Evolutionary conservation across 92 coral and sea anemone species (phyloP), one percentile per base, ranked within the genome.

Genomic region (Desmophyllum pertusum): DNA sequence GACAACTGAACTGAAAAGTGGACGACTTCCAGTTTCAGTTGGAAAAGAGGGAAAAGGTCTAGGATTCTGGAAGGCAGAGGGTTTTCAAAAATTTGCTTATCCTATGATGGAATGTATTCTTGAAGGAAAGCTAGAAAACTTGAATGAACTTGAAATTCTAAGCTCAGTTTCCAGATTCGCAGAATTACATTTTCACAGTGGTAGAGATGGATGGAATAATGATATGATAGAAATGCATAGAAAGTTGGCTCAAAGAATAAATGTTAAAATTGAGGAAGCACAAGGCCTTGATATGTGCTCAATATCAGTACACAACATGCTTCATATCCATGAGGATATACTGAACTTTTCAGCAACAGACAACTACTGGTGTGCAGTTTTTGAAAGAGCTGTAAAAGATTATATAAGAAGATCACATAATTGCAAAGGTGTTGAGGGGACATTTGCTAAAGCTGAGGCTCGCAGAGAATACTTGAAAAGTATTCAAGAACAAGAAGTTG

Each of bases 301-400:
- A 61, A 48, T 87, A 11, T 88, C 94, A 9, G 72, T 88, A 33
- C 94, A 91, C 78, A 91, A 91, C 80, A 30, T 91, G 81, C 64
- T 76, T 30, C 94, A 91, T 64, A 31, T 91, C 55, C 88, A 84
- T 67, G 91, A 87, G 36, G 89, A 88, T 37, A 76, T 91, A 6
- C 43, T 75, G 48, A 88, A 74, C 71, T 91, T 88, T 78, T 83
- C 88, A 43, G 61, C 95, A 37, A 55, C 95, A 19, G 95, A 88
- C 88, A 91, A 91, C 66, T 88, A 88, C 59, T 92, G 90, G 92
- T 89, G 92, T 81, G 88, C 92, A 23, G 90, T 89, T 4, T 89
- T 69, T 88, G 92, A 91, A 67, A 74, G 95, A 46, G 95, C 92
- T 4, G 95, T 91, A 0, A 91, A 91, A 50, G 73, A 79, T 21